phyloP scores from a whole-genome alignment of 2,113 vertebrate species.

The Ursus arctos region DNA sequence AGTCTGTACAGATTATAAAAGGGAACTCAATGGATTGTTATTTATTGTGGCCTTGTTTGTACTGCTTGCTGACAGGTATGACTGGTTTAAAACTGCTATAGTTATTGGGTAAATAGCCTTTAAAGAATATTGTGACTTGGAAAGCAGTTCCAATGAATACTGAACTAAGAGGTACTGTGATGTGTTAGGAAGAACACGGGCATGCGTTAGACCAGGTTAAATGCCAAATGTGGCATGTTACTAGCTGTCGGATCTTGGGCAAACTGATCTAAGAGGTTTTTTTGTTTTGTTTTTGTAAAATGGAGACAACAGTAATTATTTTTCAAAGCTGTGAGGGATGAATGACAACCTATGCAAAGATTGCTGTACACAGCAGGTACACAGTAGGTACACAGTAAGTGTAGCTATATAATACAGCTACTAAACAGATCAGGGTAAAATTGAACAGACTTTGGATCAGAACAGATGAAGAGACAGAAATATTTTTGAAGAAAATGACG shows the following conservation, averaged over 20 bases:
- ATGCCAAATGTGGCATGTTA: conserved; percentile 20
- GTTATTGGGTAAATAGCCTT: not conserved
- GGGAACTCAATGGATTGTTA: not conserved
- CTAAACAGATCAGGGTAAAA: not conserved
- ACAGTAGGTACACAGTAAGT: not conserved
- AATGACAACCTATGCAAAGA: conserved; percentile 36
- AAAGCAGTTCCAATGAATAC: conserved; percentile 44
- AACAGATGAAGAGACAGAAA: conserved; percentile 33
- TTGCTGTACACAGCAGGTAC: not conserved
- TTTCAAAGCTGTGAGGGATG: not conserved
- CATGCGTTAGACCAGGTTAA: not conserved
- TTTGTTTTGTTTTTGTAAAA: conserved; percentile 62
- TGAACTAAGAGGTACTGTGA: conserved; percentile 25
- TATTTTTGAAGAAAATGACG: conserved; percentile 60
- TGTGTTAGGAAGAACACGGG: conserved; percentile 22
- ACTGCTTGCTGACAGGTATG: not conserved
- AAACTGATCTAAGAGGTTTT: not conserved
- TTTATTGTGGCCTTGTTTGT: conserved; percentile 45
- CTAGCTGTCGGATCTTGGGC: not conserved
- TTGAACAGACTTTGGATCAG: conserved; percentile 13
- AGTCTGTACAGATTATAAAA: conserved; percentile 9
- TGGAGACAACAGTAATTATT: conserved; percentile 24
- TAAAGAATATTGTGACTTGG: conserved; percentile 30
- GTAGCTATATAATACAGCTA: not conserved
- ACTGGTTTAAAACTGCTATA: conserved; percentile 32